Evolutionary conservation across 2,797 vertebrate genomes (phyloP), one percentile per base, ranked within the genome.

Genomic region (Chlorospingus flavigularis): DNA sequence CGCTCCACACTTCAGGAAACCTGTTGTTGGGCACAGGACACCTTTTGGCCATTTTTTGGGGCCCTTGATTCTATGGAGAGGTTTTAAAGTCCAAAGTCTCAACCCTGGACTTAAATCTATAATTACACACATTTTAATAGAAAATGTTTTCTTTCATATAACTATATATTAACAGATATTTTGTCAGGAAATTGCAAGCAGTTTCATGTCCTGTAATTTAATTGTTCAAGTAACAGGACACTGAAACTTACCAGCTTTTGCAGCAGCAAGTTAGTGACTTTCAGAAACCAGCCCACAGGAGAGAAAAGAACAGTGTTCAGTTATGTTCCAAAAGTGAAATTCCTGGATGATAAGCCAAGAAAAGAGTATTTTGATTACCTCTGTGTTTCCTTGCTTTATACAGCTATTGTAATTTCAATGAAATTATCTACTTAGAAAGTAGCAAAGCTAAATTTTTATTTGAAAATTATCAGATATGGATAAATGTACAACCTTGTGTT

Each of bases 1-100:
- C 75, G 78, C 75, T 97, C 68, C 95, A 97, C 97, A 97, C 96
- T 96, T 97, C 75, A 70, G 98, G 98, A 98, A 98, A 98, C 97
- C 98, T 97, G 74, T 98, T 98, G 97, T 98, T 97, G 96, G 85
- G 39, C 75, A 57, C 16, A 47, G 95, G 84, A 98, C 97, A 97
- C 97, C 80, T 86, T 98, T 98, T 97, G 12, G 24, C 47, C 14
- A 8, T 55, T 72, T 87, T 67, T 33, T 28, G 21, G 54, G 25
- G n/a, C 9, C 6, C 20, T 70, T 83, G 35, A 54, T 81, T 87
- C 43, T 53, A 2, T 11, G 16, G 63, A 91, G 48, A 66, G 13
- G 18, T 60, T 91, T 62, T 50, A 43, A 81, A 82, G n/a, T 37
- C 39, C 20, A 39, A 79, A 80, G 24, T 3, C 11, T 10, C 14